Conservation (phyloP, 2,797 vertebrate genomes). For the Tauraco hartlaubi region DNA sequence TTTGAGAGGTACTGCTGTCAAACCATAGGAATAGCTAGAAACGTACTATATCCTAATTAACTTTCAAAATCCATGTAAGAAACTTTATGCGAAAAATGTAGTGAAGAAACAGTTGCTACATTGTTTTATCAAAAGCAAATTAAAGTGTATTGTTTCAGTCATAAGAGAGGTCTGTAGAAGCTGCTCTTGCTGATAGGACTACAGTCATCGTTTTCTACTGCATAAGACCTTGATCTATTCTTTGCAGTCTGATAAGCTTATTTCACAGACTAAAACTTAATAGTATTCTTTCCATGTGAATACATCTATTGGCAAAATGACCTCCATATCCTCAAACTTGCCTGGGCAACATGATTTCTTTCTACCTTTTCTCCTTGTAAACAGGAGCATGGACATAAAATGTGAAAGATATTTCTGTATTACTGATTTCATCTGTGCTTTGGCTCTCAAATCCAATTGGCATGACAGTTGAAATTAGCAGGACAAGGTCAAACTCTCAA, state of each 20-base stretch:
- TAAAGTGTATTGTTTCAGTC: background rate
- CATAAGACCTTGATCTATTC: conserved; percentile 21
- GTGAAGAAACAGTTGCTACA: background rate
- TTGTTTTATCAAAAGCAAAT: background rate
- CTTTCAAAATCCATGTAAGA: background rate
- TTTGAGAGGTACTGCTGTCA: background rate
- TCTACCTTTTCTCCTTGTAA: conserved; percentile 24
- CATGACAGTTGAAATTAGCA: conserved; percentile 78
- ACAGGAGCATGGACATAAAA: background rate
- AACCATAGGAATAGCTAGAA: background rate
- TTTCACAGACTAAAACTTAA: conserved; percentile 27
- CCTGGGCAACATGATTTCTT: background rate
- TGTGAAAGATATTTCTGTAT: background rate
- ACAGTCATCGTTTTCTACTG: background rate
- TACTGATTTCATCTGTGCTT: conserved; percentile 33
- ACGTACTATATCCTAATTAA: background rate
- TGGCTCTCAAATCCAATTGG: conserved; percentile 53
- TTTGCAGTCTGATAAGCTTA: conserved; percentile 11
- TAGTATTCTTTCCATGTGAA: conserved; percentile 46
- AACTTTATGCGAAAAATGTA: background rate
- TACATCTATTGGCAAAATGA: conserved; percentile 26
- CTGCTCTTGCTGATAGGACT: background rate
- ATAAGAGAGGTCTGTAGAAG: background rate
- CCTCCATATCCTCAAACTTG: conserved; percentile 10
- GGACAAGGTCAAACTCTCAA: conserved; percentile 79